Evolutionary conservation across 1,140 invertebrate genomes (phyloP).

Genomic region (Philopotamus ludificatus): DNA sequence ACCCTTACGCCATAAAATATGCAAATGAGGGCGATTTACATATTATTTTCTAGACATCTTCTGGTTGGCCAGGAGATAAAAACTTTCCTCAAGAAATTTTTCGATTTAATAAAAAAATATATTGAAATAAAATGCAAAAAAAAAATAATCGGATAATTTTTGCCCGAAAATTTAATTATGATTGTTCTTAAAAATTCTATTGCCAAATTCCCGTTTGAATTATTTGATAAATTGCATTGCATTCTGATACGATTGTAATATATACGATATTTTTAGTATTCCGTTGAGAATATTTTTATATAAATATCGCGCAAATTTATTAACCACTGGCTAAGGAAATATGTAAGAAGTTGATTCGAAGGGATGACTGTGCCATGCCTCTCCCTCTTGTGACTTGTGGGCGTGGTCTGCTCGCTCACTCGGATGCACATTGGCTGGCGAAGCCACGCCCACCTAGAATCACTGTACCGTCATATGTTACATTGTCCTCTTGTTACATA

Average conservation of each 20-base stretch:
- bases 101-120: background rate
- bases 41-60: conserved; percentile 32
- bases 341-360: background rate
- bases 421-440: conserved; percentile 36
- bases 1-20: conserved; percentile 41
- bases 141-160: too few relatives aligned
- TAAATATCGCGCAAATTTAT: too few relatives aligned
- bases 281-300: too few relatives aligned
- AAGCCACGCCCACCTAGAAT: conserved; percentile 36
- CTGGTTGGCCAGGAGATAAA: background rate
- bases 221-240: too few relatives aligned
- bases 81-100: background rate
- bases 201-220: too few relatives aligned
- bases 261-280: too few relatives aligned
- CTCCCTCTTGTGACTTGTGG: conserved; percentile 9
- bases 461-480: conserved; percentile 35
- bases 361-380: background rate
- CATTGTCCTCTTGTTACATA: background rate
- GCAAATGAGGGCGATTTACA: conserved; percentile 40
- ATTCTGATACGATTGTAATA: too few relatives aligned
- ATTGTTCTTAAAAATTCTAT: too few relatives aligned
- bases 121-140: too few relatives aligned
- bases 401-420: conserved; percentile 27
- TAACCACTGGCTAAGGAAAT: conserved; percentile 1
- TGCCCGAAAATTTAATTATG: too few relatives aligned